These are phyloP conservation scores for Coregonus clupeaformis DNA, from an alignment of 2,113 vertebrate genomes.

Conservation along the genomic window DNA sequence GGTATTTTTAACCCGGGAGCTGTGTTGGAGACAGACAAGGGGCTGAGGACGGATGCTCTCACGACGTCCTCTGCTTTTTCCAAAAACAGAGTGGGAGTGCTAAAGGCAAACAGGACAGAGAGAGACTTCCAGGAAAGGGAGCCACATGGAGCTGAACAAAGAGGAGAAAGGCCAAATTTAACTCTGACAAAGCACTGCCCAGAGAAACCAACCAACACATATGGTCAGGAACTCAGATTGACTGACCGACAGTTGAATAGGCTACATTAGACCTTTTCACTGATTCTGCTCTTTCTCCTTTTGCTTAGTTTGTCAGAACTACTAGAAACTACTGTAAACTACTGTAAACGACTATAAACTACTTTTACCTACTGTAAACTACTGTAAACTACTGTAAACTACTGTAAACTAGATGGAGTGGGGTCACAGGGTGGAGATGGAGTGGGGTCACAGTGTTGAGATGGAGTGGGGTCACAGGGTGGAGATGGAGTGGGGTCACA, in stretches of 20 bases:
- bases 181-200: background rate
- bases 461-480: no score
- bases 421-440: no score
- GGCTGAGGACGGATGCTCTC: background rate
- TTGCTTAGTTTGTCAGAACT: background rate
- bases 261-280: background rate
- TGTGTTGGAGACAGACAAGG: constrained; percentile 14
- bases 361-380: no score
- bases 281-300: background rate
- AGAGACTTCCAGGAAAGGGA: constrained; percentile 15
- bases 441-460: no score
- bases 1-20: constrained; percentile 18
- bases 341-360: no score
- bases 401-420: no score
- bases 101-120: constrained; percentile 10
- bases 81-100: constrained; percentile 23
- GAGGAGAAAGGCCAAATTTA: constrained; percentile 12
- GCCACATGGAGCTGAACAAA: constrained; percentile 12
- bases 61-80: constrained; percentile 15
- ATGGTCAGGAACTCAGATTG: background rate
- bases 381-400: no score
- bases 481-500: no score
- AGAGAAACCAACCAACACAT: background rate
- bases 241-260: background rate
- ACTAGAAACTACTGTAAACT: background rate